Evolutionary conservation across 1,140 invertebrate genomes (phyloP), one percentile per base, ranked within the genome.

Genomic region (Cheumatopsyche charites): DNA sequence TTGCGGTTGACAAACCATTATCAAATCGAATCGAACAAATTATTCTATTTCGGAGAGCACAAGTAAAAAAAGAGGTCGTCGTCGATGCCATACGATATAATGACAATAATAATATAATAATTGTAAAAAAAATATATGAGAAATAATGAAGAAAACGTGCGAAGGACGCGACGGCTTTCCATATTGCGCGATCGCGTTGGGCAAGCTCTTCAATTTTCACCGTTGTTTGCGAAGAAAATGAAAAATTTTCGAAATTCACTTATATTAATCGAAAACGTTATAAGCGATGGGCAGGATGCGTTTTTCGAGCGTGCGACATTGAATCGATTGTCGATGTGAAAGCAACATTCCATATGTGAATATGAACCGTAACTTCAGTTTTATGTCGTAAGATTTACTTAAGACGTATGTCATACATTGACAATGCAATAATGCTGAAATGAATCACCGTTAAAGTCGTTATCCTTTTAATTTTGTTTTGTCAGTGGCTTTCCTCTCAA

Each of bases 161-260:
- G 55, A 58, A 58, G 55, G 55, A 58, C 55, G 23, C 55, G n/a
- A 58, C 55, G 23, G 55, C 55, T 58, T 58, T 58, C 55, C 55
- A 58, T 58, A 25, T 58, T 58, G 55, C 55, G 23, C 55, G 55
- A 25, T 58, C 25, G n/a, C 55, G 55, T 58, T 58, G 55, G 55
- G 55, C 23, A 58, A 58, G 23, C 55, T 19, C 55, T 58, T 58
- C 55, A 58, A 58, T 58, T 58, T 58, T 58, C 55, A 58, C 55
- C 47, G 15, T 52, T 52, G 47, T 52, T 52, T 7, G 23, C 21
- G 55, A 58, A 58, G 55, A 58, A 58, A 58, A 58, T 58, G 55
- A 58, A 58, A n/a, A 55, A 23, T 23, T 58, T 58, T 58, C 21
- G 19, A 13, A 23, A 58, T 23, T 23, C 21, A n/a, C 25, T 58